phyloP scores from a whole-genome alignment of 2,888 invertebrate species.

The Eilema depressum region DNA sequence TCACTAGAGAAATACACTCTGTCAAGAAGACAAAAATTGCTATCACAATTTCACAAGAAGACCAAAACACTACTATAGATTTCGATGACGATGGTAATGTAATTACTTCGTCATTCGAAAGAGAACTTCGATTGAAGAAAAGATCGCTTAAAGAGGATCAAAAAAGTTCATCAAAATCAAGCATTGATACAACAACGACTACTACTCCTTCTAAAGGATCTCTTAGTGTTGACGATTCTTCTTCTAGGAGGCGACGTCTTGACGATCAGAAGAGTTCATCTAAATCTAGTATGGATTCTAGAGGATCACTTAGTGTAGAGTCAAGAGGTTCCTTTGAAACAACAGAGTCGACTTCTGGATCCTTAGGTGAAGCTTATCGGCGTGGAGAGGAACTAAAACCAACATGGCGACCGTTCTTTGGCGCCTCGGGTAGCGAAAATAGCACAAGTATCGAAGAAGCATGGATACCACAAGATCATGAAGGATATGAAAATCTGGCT shows the following conservation, averaged over 20 bases:
- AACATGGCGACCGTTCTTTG: conserved; percentile 94
- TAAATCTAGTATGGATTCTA: conserved; percentile 89
- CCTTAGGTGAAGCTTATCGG: conserved; percentile 90
- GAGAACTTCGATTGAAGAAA: conserved; percentile 74
- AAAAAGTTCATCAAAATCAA: conserved; percentile 88
- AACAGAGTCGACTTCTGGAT: conserved; percentile 92
- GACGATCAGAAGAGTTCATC: conserved; percentile 87
- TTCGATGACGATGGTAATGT: conserved; percentile 84
- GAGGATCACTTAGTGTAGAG: conserved; percentile 89
- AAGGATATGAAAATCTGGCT: conserved; percentile 87
- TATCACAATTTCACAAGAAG: conserved; percentile 85
- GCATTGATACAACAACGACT: conserved; percentile 84
- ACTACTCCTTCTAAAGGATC: conserved; percentile 84
- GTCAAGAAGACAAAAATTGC: conserved; percentile 85
- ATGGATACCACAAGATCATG: conserved; percentile 92
- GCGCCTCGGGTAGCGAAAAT: conserved; percentile 92
- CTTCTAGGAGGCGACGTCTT: conserved; percentile 78
- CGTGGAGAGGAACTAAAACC: conserved; percentile 91
- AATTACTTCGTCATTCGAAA: conserved; percentile 80
- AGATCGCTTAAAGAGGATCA: conserved; percentile 81
- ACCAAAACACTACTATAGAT: conserved; percentile 84
- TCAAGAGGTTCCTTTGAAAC: conserved; percentile 91
- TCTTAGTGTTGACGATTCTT: conserved; percentile 84
- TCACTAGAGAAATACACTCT: conserved; percentile 80
- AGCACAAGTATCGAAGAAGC: conserved; percentile 95